phyloP scores from a whole-genome alignment of 1,140 invertebrate genomes.

The Thalassaphorura encarpata region DNA sequence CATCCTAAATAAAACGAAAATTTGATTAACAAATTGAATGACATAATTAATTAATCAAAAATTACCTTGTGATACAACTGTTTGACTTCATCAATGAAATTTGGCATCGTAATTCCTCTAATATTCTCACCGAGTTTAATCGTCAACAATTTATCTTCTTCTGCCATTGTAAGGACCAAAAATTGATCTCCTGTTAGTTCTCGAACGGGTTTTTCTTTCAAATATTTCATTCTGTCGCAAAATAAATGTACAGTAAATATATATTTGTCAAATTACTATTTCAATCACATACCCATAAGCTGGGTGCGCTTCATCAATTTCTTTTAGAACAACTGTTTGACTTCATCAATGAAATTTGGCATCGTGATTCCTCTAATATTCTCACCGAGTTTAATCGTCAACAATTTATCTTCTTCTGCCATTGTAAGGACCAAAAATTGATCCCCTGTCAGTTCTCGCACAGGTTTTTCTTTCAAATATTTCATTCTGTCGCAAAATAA shows the following conservation, averaged over 20 bases:
- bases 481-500: background rate
- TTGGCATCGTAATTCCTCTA: slow-evolving; percentile 60
- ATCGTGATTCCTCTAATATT: slow-evolving; percentile 64
- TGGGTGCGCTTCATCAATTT: no score
- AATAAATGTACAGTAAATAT: slow-evolving; percentile 11
- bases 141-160: slow-evolving; percentile 73
- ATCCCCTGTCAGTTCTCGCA: slow-evolving; percentile 76
- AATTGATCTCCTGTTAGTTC: slow-evolving; percentile 85
- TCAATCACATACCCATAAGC: no score
- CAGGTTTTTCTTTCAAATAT: slow-evolving; percentile 71
- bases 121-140: slow-evolving; percentile 62
- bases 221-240: slow-evolving; percentile 69
- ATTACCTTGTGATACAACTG: slow-evolving; percentile 71
- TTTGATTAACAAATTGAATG: slow-evolving; percentile 7
- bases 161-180: slow-evolving; percentile 68
- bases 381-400: slow-evolving; percentile 62
- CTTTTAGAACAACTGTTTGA: slow-evolving; percentile 79
- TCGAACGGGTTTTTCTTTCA: slow-evolving; percentile 87
- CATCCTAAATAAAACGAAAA: slow-evolving; percentile 54
- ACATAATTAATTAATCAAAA: slow-evolving; percentile 1
- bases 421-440: slow-evolving; percentile 76
- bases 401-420: slow-evolving; percentile 76
- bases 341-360: slow-evolving; percentile 74
- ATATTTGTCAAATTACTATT: background rate
- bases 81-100: slow-evolving; percentile 84